Evolutionary conservation across 2,113 vertebrate species (phyloP).

Genomic region (Leptobrachium ailaonicum): DNA sequence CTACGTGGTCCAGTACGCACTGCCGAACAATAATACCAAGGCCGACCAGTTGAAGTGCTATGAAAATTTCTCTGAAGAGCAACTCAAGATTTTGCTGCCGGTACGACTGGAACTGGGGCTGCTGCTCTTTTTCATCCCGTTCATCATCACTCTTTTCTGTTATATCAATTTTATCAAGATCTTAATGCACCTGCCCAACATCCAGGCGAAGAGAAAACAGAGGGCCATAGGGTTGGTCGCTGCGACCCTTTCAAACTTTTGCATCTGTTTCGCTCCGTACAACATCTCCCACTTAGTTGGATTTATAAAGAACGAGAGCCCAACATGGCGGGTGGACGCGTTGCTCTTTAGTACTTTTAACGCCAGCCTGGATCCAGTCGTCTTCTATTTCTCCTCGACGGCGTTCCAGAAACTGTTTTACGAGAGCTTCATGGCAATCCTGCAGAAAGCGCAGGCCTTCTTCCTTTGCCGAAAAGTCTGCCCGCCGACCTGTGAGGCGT

Average conservation of each 20-base stretch:
- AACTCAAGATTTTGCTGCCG: conserved; percentile 49
- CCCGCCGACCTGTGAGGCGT: background rate
- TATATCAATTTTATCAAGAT: conserved; percentile 63
- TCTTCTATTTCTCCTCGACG: conserved; percentile 85
- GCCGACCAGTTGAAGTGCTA: conserved; percentile 51
- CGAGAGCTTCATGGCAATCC: conserved; percentile 7
- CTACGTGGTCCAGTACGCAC: conserved; percentile 66
- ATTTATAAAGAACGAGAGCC: conserved; percentile 60
- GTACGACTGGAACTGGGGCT: conserved; percentile 63
- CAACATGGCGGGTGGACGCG: conserved; percentile 71
- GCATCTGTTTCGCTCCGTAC: conserved; percentile 76
- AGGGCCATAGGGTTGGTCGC: conserved; percentile 61
- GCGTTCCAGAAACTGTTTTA: conserved; percentile 68
- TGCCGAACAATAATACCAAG: background rate
- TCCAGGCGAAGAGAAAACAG: conserved; percentile 53
- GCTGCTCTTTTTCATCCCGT: conserved; percentile 63
- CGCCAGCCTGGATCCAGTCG: conserved; percentile 80
- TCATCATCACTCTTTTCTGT: conserved; percentile 62
- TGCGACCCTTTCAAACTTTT: conserved; percentile 61
- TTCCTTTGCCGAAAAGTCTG: conserved; percentile 5
- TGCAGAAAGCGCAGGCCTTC: background rate
- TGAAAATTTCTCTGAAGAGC: conserved; percentile 5
- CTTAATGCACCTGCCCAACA: conserved; percentile 60
- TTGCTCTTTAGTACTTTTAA: conserved; percentile 83
- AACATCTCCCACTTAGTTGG: conserved; percentile 86